Conservation (phyloP, 2,888 invertebrate genomes). For the Thysanoteuthis rhombus region DNA sequence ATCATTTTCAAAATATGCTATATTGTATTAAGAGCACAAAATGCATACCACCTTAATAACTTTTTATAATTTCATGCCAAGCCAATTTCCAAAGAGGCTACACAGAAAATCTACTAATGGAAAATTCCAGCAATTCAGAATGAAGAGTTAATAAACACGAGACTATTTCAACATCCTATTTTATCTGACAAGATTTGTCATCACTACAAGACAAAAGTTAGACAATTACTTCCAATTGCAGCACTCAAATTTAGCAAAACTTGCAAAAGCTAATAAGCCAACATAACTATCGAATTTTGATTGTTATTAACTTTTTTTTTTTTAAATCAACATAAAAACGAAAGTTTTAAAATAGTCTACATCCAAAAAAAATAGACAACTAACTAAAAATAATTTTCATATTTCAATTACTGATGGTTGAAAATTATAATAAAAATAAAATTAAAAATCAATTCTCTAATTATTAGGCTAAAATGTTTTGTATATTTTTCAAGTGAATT, state of each 20-base stretch:
- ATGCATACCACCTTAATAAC: not conserved
- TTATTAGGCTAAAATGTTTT: not conserved
- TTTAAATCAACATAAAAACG: not conserved
- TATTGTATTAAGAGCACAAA: not conserved
- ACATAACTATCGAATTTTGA: not conserved
- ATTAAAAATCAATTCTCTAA: not conserved
- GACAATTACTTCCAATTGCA: not conserved
- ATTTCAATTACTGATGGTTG: not conserved
- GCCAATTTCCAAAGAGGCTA: not conserved
- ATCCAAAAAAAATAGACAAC: not conserved
- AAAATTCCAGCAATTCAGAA: not conserved
- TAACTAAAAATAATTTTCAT: not conserved
- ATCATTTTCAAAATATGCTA: not conserved
- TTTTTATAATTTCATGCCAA: not conserved
- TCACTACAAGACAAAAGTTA: not conserved
- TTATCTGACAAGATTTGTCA: not conserved
- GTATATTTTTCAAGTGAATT: not conserved
- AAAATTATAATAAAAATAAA: not conserved
- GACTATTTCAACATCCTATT: not conserved
- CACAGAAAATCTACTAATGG: not conserved
- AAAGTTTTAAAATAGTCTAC: not conserved
- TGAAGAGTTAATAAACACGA: not conserved
- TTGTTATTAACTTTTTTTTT: too few species aligned
- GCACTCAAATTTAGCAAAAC: not conserved
- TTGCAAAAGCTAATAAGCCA: not conserved